phyloP scores from a whole-genome alignment of 2,113 vertebrate genomes.

The Neotoma lepida region DNA sequence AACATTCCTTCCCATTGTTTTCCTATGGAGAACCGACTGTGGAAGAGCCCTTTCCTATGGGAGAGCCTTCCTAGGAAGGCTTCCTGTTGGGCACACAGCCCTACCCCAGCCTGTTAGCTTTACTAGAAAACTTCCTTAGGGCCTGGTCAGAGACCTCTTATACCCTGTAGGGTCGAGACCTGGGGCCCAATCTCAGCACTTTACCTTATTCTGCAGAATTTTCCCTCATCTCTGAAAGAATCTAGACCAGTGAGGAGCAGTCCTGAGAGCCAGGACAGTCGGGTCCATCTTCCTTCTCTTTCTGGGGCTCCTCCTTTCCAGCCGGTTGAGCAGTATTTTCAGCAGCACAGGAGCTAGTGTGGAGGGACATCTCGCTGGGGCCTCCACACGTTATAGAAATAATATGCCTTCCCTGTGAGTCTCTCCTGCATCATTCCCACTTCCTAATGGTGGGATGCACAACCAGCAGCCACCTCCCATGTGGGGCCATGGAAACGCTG shows the following conservation, averaged over 20 bases:
- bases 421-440: background rate
- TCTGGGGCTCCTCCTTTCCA: background rate
- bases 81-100: background rate
- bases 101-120: background rate
- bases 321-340: background rate
- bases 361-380: background rate
- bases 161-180: background rate
- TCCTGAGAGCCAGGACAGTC: background rate
- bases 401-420: background rate
- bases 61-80: background rate
- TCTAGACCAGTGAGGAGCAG: background rate
- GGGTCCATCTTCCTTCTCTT: background rate
- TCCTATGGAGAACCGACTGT: background rate
- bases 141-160: background rate
- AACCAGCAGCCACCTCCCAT: background rate
- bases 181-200: background rate
- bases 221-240: background rate
- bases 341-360: background rate
- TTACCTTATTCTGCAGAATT: background rate
- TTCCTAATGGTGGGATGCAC: background rate
- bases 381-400: background rate
- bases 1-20: background rate
- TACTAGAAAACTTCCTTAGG: background rate
- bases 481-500: background rate
- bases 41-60: background rate